Evolutionary conservation across 2,888 invertebrate species (phyloP).

Genomic region (Macrophya annulata): DNA sequence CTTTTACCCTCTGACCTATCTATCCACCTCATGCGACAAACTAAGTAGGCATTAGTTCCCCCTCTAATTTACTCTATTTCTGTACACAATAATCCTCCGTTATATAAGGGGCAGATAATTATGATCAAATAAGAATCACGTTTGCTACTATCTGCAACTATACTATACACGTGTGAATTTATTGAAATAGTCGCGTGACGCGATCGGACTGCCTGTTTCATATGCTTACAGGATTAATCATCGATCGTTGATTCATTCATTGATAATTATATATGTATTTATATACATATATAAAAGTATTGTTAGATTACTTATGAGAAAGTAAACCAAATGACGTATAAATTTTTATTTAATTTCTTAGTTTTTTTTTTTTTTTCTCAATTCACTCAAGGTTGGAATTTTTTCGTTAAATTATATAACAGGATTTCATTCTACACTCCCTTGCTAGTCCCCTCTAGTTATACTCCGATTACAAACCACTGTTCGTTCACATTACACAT

Average conservation of each 20-base stretch:
- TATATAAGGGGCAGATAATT: slow-evolving; percentile 20
- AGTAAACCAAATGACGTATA: not conserved
- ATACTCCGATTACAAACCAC: slow-evolving; percentile 11
- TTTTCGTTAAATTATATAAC: not conserved
- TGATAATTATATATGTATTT: no score
- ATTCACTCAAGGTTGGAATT: not conserved
- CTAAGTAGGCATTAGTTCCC: not conserved
- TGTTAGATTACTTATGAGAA: not conserved
- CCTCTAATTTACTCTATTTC: not conserved
- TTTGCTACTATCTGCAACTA: not conserved
- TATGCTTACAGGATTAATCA: not conserved
- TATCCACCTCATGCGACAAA: slow-evolving; percentile 7
- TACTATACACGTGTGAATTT: not conserved
- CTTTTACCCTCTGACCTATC: slow-evolving; percentile 17
- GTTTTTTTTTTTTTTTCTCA: not conserved
- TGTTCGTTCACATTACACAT: not conserved
- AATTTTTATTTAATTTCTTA: not conserved
- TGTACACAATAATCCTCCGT: not conserved
- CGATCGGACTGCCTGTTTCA: not conserved
- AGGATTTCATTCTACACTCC: slow-evolving; percentile 1
- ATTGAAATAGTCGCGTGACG: not conserved
- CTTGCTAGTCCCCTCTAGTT: not conserved
- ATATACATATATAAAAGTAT: no score
- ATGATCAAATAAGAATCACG: slow-evolving; percentile 5
- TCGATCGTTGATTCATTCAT: not conserved